Conservation (phyloP, 2,888 invertebrate genomes). For the Caenorhabditis drosophilae region DNA sequence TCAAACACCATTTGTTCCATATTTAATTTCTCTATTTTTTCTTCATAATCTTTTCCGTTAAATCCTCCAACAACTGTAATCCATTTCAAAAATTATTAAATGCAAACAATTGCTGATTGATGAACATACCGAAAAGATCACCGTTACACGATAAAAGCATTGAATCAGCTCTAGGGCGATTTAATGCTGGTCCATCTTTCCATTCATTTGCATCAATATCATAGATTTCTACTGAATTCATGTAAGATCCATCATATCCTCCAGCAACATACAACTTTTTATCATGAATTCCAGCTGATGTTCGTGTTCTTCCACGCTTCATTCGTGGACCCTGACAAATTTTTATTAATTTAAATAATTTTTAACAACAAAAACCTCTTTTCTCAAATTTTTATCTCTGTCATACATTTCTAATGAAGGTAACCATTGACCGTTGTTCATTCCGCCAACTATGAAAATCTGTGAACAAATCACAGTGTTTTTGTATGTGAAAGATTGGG, state of each 20-base stretch:
- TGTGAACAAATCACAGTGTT: constrained; percentile 8
- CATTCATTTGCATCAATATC: constrained; percentile 22
- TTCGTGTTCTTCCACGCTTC: constrained; percentile 25
- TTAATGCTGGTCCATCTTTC: constrained; percentile 16
- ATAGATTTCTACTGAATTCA: constrained; percentile 28
- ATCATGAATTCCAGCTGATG: constrained; percentile 31
- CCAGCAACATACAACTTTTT: constrained; percentile 30
- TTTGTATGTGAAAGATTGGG: no score
- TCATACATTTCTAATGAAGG: constrained; percentile 28
- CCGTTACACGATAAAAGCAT: constrained; percentile 30
- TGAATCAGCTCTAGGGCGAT: constrained; percentile 19
- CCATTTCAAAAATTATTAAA: no score
- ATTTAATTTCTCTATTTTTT: constrained; percentile 22
- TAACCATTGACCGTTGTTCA: constrained; percentile 30
- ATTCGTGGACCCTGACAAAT: constrained; percentile 11
- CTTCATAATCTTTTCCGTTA: constrained; percentile 41
- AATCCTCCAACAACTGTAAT: constrained; percentile 32
- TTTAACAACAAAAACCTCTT: neutral
- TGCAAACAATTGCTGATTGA: no score
- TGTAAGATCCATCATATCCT: constrained; percentile 32
- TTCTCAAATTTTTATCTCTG: constrained; percentile 23
- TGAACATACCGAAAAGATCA: no score
- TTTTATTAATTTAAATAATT: constrained; percentile 2
- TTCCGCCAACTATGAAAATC: constrained; percentile 34
- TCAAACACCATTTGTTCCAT: constrained; percentile 14